Conservation (phyloP, 2,888 invertebrate genomes). For the Enoplolaimus lenunculus region DNA sequence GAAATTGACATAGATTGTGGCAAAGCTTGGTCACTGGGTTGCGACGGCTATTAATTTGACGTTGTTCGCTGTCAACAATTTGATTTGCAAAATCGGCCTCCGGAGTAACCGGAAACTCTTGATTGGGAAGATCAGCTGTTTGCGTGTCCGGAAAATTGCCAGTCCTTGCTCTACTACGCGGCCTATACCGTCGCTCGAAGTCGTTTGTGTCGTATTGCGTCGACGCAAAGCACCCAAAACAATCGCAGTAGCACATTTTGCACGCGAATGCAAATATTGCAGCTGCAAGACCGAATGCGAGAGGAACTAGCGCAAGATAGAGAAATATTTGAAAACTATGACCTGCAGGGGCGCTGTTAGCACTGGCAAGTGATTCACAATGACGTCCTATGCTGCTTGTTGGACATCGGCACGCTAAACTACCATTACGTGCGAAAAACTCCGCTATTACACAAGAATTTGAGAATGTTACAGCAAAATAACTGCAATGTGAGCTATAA, state of each 20-base stretch:
- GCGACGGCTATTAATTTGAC: too few species aligned
- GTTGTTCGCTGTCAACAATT: background rate
- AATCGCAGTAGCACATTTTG: constrained; percentile 16
- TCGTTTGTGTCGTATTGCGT: background rate
- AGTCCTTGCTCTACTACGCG: too few species aligned
- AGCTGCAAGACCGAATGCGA: constrained; percentile 16
- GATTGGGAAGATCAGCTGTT: too few species aligned
- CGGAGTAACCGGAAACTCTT: too few species aligned
- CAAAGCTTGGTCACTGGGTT: background rate
- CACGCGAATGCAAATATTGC: constrained; percentile 18
- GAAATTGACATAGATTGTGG: background rate
- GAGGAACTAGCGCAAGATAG: constrained; percentile 16
- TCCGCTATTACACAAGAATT: background rate
- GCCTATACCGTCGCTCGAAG: too few species aligned
- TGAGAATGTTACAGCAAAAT: background rate
- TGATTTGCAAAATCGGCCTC: too few species aligned
- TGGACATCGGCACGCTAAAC: constrained; percentile 10
- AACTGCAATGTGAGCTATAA: too few species aligned
- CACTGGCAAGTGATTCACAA: background rate
- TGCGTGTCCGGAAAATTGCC: too few species aligned
- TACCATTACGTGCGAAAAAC: background rate
- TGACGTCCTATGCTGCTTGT: background rate
- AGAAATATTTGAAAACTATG: constrained; percentile 17
- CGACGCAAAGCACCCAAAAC: background rate
- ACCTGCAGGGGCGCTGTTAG: background rate